These are phyloP conservation scores for Haliclystus octoradiatus DNA, from an alignment of 30 jellyfish, hydroid and myxozoan genomes.

Conservation along the genomic window DNA sequence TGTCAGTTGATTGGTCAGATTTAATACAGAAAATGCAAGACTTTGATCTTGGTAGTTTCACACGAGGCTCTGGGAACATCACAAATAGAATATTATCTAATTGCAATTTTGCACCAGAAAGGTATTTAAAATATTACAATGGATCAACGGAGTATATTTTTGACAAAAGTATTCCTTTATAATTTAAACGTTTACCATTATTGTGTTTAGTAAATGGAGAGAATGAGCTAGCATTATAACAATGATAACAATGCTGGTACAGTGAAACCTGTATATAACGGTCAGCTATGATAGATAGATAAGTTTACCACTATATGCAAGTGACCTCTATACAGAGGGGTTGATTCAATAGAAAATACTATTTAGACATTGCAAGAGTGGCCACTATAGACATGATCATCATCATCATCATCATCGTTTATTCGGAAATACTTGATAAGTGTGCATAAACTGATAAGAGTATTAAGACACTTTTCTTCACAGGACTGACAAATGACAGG, in stretches of 20 bases:
- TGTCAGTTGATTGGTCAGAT: slow-evolving; percentile 27
- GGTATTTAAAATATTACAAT: too few species aligned
- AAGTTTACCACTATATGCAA: not conserved
- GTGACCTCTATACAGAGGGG: not conserved
- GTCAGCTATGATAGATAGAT: not conserved
- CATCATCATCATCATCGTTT: too few species aligned
- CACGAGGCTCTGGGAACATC: slow-evolving; percentile 43
- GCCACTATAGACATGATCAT: too few species aligned
- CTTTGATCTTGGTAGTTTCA: slow-evolving; percentile 56
- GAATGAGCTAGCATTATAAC: not conserved
- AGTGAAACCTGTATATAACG: not conserved
- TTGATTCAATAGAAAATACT: not conserved
- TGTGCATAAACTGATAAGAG: too few species aligned
- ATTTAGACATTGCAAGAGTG: not conserved
- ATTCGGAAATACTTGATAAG: too few species aligned
- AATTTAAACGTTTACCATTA: too few species aligned
- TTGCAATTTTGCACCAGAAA: slow-evolving; percentile 67
- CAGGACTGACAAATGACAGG: too few species aligned
- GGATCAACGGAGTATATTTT: too few species aligned
- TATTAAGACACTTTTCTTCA: too few species aligned
- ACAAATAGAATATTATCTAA: slow-evolving; percentile 60
- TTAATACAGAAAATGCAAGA: slow-evolving; percentile 50
- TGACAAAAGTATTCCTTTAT: too few species aligned
- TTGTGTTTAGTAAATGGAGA: not conserved
- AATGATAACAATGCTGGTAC: not conserved